phyloP scores from a whole-genome alignment of 2,113 vertebrate genomes.

The Poeciliopsis turrubarensis region DNA sequence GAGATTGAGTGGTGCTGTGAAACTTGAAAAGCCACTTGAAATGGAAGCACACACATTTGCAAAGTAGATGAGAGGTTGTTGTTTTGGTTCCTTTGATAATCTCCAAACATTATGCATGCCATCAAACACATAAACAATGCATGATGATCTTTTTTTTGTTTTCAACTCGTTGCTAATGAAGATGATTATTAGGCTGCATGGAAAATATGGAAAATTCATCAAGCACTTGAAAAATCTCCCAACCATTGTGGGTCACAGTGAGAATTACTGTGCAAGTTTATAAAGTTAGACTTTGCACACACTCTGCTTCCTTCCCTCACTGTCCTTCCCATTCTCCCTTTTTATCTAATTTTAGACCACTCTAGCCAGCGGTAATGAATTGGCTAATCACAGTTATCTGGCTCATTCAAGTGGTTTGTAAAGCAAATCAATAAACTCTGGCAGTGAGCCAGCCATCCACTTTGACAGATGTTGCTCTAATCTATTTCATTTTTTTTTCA shows the following conservation, averaged over 20 bases:
- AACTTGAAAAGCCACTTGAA: constrained; percentile 48
- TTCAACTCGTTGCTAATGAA: constrained; percentile 49
- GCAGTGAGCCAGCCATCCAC: constrained; percentile 73
- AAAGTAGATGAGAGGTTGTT: constrained; percentile 50
- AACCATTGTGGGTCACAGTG: constrained; percentile 20
- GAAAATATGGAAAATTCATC: constrained; percentile 40
- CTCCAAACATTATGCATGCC: constrained; percentile 49
- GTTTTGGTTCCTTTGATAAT: constrained; percentile 49
- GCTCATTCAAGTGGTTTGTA: constrained; percentile 79
- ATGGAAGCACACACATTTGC: constrained; percentile 46
- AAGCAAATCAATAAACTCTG: constrained; percentile 82
- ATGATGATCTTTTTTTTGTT: constrained; percentile 12
- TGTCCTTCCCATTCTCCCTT: constrained; percentile 49
- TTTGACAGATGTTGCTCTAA: constrained; percentile 75
- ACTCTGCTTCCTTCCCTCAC: constrained; percentile 10
- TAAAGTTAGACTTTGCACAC: constrained; percentile 49
- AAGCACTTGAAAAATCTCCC: constrained; percentile 45
- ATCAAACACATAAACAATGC: constrained; percentile 63
- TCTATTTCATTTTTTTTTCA: constrained; percentile 65
- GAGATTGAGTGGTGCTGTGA: constrained; percentile 38
- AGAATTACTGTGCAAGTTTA: constrained; percentile 49
- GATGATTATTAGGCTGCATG: constrained; percentile 38
- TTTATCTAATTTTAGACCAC: constrained; percentile 79
- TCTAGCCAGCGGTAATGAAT: constrained; percentile 80
- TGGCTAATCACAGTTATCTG: constrained; percentile 83